Base-by-base conservation (phyloP, 1,140 invertebrate species). In the Psix sp. region DNA sequence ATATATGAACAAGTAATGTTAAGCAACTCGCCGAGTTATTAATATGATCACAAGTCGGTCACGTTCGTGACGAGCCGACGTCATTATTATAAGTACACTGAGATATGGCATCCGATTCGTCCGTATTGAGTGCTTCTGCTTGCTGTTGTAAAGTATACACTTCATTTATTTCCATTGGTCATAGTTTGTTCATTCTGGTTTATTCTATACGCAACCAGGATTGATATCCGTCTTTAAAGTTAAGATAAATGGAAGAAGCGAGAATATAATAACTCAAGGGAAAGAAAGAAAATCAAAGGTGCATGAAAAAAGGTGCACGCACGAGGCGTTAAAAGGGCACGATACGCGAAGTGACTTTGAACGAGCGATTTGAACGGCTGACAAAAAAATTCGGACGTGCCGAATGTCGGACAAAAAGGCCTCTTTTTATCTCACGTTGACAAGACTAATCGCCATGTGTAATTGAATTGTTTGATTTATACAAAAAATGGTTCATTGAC, bases 121-220 rank as follows among this genome's bases (percentile, higher is more conserved):
- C 42, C 42, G 39, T 74, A 80, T 78, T 72, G 66, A 76, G 29
- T 59, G 35, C 56, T 59, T 20, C 35, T 45, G 31, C 9, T 26
- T 0, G 11, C 39, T 18, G 74, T 56, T 60, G 68, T 54, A 36
- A 33, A 51, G 36, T 38, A 11, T 29, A 39, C 51, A 46, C 38
- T 43, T 38, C 75, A 76, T 79, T 78, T 77, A 68, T 74, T 77
- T 67, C 72, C 70, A 57, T 78, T 73, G 72, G 68, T 77, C 74
- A 70, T 77, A 71, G 52, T 74, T 75, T 35, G 39, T 71, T 17
- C 13, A 78, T 70, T 76, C 73, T 77, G 38, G 54, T 9, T 48
- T 59, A 65, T 70, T 65, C 57, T 54, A 38, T 15, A 0, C 11
- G 18, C 26, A 42, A 7, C 40, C 31, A 54, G 65, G 72, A 70